These are phyloP conservation scores for Melanostoma scalare DNA, from an alignment of 2,888 invertebrate species.

Conservation along the genomic window DNA sequence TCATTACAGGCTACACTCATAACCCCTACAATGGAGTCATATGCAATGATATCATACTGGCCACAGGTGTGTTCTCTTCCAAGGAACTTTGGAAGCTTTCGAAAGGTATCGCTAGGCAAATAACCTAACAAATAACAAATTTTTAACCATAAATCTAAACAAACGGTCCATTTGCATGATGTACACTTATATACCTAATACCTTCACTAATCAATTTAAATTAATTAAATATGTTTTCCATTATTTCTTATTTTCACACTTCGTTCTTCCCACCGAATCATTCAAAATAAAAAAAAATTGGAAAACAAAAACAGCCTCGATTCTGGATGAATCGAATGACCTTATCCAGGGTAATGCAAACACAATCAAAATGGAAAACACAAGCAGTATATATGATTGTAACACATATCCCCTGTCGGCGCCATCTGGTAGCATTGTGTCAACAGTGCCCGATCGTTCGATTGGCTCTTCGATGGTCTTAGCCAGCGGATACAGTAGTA, in stretches of 20 bases:
- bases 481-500: conserved; percentile 90
- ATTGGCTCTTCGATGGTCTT: conserved; percentile 85
- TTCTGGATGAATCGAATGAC: conserved; percentile 93
- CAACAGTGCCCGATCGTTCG: conserved; percentile 75
- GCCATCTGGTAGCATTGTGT: conserved; percentile 80
- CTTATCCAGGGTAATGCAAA: conserved; percentile 84
- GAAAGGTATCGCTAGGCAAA: conserved; percentile 86
- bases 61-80: conserved; percentile 99
- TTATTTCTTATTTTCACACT: background rate
- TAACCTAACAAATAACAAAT: conserved; percentile 54
- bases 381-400: conserved; percentile 88
- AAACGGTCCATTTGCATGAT: conserved; percentile 44
- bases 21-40: conserved; percentile 99
- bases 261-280: background rate
- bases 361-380: conserved; percentile 91
- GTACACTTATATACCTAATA: conserved; percentile 1
- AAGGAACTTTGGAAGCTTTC: conserved; percentile 99
- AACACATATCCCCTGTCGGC: conserved; percentile 88
- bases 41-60: conserved; percentile 99
- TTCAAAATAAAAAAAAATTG: too few species aligned
- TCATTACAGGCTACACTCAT: conserved; percentile 89
- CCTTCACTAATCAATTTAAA: conserved; percentile 5
- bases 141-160: conserved; percentile 33
- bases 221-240: conserved; percentile 23
- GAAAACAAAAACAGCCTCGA: conserved; percentile 87